Conservation (phyloP, 2,888 invertebrate genomes). For the Diarsia dahlii region DNA sequence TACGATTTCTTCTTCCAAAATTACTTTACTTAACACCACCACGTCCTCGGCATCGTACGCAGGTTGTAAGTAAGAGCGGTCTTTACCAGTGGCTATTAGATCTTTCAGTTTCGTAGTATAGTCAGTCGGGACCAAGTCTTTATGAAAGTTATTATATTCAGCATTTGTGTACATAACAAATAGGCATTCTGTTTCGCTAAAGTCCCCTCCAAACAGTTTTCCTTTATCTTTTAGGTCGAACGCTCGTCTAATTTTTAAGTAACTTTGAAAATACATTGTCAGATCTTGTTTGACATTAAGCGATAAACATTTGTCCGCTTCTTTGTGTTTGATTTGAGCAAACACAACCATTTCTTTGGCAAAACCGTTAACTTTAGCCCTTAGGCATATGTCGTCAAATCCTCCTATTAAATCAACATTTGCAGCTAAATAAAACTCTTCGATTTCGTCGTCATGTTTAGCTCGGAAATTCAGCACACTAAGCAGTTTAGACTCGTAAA, state of each 20-base stretch:
- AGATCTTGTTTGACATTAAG: not conserved
- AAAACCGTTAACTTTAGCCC: not conserved
- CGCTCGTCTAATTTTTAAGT: not conserved
- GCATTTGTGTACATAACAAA: constrained; percentile 3
- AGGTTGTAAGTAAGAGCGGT: not conserved
- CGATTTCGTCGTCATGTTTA: not conserved
- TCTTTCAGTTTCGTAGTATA: not conserved
- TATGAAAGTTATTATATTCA: not conserved
- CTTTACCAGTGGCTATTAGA: not conserved
- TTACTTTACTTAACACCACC: not conserved
- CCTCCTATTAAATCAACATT: constrained; percentile 7
- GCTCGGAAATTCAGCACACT: not conserved
- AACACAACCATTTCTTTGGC: not conserved
- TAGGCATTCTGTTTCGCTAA: not conserved
- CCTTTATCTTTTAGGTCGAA: not conserved
- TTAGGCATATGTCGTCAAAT: not conserved
- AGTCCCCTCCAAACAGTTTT: not conserved
- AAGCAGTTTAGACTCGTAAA: not conserved
- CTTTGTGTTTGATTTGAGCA: not conserved
- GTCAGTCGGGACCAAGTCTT: not conserved
- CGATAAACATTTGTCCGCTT: not conserved
- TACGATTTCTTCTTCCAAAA: not conserved
- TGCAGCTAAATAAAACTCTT: constrained; percentile 1
- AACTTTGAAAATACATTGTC: not conserved
- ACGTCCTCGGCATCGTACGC: not conserved